A percentile compares a stretch with the other conserved stretches of the same genome.
Conservation (phyloP, 2,888 invertebrate genomes). For the Polyommatus icarus region DNA sequence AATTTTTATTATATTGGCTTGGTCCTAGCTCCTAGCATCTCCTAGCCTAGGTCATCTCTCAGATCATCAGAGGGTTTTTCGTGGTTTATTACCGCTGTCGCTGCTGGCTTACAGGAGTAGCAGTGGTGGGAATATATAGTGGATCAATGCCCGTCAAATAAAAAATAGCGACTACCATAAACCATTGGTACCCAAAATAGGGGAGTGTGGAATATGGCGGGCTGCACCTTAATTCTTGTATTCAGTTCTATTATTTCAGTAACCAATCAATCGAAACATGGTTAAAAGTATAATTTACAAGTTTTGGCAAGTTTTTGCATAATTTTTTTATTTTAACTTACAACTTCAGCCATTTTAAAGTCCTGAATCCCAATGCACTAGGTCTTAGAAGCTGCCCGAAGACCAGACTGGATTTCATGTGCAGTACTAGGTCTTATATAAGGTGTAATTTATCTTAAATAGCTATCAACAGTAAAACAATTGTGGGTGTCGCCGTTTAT, state of each 20-base stretch:
- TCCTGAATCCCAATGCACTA: neutral
- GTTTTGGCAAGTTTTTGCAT: neutral
- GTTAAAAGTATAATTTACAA: neutral
- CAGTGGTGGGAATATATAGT: too few relatives aligned
- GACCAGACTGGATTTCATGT: neutral
- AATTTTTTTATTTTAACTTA: neutral
- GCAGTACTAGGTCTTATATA: conserved; percentile 1
- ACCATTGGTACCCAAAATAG: neutral
- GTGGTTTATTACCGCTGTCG: too few relatives aligned
- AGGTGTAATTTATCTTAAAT: conserved; percentile 14
- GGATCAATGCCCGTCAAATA: neutral
- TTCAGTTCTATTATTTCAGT: too few relatives aligned
- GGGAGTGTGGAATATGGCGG: neutral
- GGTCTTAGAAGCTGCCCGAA: neutral
- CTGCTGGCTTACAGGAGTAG: too few relatives aligned
- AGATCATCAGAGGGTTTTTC: too few relatives aligned
- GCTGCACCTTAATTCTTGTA: neutral
- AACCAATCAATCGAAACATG: too few relatives aligned
- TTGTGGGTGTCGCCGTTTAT: conserved; percentile 6
- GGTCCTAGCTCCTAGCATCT: too few relatives aligned
- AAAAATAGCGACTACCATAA: neutral
- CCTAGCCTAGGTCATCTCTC: too few relatives aligned
- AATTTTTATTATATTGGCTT: too few relatives aligned
- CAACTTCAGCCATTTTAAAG: neutral
- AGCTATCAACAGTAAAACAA: conserved; percentile 3